phyloP scores from a whole-genome alignment of 2,797 vertebrate genomes.

The Tolypeutes matacus region DNA sequence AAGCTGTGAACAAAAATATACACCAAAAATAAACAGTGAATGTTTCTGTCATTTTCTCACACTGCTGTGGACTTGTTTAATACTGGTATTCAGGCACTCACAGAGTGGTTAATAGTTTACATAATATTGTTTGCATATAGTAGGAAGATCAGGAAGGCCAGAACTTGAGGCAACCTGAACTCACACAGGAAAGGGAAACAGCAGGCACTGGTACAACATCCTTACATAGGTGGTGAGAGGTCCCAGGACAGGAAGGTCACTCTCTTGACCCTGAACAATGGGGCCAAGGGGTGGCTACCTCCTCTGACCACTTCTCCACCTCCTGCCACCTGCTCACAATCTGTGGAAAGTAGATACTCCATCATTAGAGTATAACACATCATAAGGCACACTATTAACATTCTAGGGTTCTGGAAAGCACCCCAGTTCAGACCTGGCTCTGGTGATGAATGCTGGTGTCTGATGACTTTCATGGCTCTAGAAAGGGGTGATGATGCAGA shows the following conservation, averaged over 20 bases:
- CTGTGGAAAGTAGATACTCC: not conserved
- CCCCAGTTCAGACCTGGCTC: not conserved
- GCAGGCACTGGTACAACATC: not conserved
- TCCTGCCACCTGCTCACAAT: not conserved
- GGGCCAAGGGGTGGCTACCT: no score
- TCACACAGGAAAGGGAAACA: not conserved
- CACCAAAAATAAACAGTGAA: not conserved
- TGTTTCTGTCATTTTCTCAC: not conserved
- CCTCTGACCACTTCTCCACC: not conserved
- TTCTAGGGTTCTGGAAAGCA: not conserved
- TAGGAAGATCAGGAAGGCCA: no score
- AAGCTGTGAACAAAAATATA: constrained; percentile 16
- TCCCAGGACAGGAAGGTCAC: not conserved
- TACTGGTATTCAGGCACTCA: not conserved
- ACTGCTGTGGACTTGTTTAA: not conserved
- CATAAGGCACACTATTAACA: not conserved
- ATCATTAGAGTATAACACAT: not conserved
- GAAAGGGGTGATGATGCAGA: no score
- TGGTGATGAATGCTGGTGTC: not conserved
- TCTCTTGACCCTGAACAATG: no score
- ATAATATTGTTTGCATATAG: not conserved
- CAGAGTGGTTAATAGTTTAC: not conserved
- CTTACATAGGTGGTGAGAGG: not conserved
- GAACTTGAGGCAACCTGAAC: no score
- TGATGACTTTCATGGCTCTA: not conserved